phyloP scores from a whole-genome alignment of 2,888 invertebrate genomes.

The Diogma glabrata region DNA sequence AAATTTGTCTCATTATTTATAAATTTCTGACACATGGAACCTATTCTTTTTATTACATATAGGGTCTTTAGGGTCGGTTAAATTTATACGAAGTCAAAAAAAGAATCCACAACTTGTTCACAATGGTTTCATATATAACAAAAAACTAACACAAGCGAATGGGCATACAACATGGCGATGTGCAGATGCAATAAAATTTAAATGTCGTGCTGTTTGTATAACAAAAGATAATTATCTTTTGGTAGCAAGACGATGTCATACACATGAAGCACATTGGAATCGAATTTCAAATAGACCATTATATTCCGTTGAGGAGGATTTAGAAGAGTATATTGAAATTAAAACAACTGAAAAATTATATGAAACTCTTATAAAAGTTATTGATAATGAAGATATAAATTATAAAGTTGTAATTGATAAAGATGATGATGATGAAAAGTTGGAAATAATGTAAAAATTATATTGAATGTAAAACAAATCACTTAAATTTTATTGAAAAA shows the following conservation, averaged over 20 bases:
- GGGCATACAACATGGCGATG: constrained; percentile 38
- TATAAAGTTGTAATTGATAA: constrained; percentile 1
- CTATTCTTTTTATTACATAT: constrained; percentile 5
- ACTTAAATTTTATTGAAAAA: no score
- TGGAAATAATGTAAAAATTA: no score
- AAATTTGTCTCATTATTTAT: no score
- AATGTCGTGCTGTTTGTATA: constrained; percentile 36
- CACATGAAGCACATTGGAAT: constrained; percentile 28
- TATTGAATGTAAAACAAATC: no score
- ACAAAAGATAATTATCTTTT: constrained; percentile 31
- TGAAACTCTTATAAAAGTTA: constrained; percentile 2
- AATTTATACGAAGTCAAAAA: constrained; percentile 38
- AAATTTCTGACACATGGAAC: no score
- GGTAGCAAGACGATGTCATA: constrained; percentile 30
- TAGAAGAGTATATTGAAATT: constrained; percentile 34
- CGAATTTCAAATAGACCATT: constrained; percentile 33
- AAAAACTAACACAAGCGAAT: constrained; percentile 37
- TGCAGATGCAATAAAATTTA: constrained; percentile 33
- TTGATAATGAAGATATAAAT: constrained; percentile 4
- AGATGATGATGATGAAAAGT: not conserved
- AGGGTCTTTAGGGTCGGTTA: constrained; percentile 19
- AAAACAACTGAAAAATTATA: constrained; percentile 21
- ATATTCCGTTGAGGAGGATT: constrained; percentile 32
- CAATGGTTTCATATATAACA: constrained; percentile 36
- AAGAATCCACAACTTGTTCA: constrained; percentile 38